phyloP scores from a whole-genome alignment of 1,140 invertebrate species.

The Spodoptera litura region DNA sequence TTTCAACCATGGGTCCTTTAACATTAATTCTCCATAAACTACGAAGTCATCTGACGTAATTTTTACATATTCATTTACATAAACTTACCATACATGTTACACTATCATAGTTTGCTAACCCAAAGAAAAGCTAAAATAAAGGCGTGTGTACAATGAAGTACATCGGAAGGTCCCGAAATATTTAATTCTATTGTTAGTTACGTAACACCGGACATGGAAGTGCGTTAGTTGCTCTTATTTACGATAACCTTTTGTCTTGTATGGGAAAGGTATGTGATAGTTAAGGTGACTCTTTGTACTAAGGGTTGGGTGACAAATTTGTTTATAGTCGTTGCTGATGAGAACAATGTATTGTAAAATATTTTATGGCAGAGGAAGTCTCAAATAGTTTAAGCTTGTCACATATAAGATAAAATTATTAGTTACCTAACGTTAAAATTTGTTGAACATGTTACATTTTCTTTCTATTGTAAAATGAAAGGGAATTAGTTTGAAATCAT shows the following conservation, averaged over 20 bases:
- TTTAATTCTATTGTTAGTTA: slow-evolving; percentile 49
- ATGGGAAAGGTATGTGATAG: slow-evolving; percentile 8
- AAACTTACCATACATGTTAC: too few species aligned
- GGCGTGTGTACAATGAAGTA: slow-evolving; percentile 36
- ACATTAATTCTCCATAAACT: too few species aligned
- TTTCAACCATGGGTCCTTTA: too few species aligned
- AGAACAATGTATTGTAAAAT: background rate
- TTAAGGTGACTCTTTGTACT: slow-evolving; percentile 5
- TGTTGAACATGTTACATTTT: too few species aligned
- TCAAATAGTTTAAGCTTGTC: too few species aligned
- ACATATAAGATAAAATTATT: too few species aligned
- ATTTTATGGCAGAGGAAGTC: background rate
- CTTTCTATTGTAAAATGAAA: too few species aligned
- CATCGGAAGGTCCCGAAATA: slow-evolving; percentile 62
- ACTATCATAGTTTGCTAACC: background rate
- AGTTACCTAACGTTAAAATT: too few species aligned
- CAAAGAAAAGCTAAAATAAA: slow-evolving; percentile 26
- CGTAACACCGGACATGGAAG: slow-evolving; percentile 52
- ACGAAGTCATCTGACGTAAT: too few species aligned
- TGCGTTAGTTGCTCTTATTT: slow-evolving; percentile 56
- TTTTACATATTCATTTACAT: too few species aligned
- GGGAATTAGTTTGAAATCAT: too few species aligned
- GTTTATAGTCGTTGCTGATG: background rate
- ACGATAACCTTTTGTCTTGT: slow-evolving; percentile 39
- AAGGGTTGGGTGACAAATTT: background rate